Percentiles rank a stretch among this genome's conserved stretches.
These are phyloP conservation scores for Belgica antarctica DNA, from an alignment of 2,888 invertebrate genomes.

Conservation along the genomic window DNA sequence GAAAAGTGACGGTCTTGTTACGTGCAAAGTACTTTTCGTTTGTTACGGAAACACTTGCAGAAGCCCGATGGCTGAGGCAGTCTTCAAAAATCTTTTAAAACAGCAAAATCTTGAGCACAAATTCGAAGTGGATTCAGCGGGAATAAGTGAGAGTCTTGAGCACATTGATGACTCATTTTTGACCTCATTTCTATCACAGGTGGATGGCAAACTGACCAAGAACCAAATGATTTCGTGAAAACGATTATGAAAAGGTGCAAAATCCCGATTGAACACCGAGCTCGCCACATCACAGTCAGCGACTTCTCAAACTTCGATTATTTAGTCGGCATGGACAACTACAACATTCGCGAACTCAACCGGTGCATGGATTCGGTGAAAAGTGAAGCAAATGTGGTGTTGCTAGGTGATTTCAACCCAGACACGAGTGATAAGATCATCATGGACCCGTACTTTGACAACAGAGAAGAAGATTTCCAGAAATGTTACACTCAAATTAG, in stretches of 20 bases:
- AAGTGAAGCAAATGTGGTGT: neutral
- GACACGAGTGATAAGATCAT: conserved; percentile 19
- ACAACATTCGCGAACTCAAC: conserved; percentile 9
- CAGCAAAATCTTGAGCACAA: neutral
- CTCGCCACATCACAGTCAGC: conserved; percentile 1
- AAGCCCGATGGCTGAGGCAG: conserved; percentile 32
- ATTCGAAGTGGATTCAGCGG: conserved; percentile 32
- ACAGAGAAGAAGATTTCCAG: conserved; percentile 3
- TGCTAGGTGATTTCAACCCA: conserved; percentile 18
- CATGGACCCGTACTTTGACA: conserved; percentile 15
- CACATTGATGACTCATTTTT: no score
- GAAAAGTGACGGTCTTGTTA: no score
- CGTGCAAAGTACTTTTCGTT: no score
- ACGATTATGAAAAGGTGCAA: neutral
- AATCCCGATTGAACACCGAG: neutral
- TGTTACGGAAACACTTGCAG: no score
- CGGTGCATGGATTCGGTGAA: neutral
- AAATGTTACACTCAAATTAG: conserved; percentile 33
- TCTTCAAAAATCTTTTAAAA: neutral
- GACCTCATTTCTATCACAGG: neutral
- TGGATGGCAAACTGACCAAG: conserved; percentile 16
- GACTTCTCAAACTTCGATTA: conserved; percentile 16
- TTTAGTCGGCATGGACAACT: conserved; percentile 38
- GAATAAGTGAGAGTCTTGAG: conserved; percentile 21
- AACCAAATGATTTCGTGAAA: neutral